Conservation (phyloP, 2,888 invertebrate species). For the Drosophila sordidula region DNA sequence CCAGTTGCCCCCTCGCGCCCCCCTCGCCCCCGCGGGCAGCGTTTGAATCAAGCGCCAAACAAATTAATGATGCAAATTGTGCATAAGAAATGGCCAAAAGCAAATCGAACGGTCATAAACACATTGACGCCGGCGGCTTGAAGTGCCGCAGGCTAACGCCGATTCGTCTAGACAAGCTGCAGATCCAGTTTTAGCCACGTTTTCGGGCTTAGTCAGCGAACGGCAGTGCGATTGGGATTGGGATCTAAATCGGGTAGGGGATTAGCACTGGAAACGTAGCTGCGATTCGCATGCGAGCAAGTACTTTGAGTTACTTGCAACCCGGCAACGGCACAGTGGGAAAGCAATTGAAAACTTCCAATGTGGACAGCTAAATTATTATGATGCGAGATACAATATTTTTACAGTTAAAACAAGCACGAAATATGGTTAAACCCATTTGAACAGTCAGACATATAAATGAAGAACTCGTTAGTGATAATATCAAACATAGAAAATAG, state of each 20-base stretch:
- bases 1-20: too few species aligned
- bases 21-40: slow-evolving; percentile 1
- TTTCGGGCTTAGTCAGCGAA: slow-evolving; percentile 41
- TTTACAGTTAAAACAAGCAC: background rate
- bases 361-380: background rate
- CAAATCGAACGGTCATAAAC: slow-evolving; percentile 21
- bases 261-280: background rate
- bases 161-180: slow-evolving; percentile 41
- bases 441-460: too few species aligned
- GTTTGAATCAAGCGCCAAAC: slow-evolving; percentile 25
- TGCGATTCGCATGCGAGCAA: background rate
- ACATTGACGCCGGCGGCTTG: slow-evolving; percentile 6
- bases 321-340: slow-evolving; percentile 26
- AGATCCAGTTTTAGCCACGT: slow-evolving; percentile 20
- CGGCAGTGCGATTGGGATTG: slow-evolving; percentile 2
- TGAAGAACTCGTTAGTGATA: too few species aligned
- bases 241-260: slow-evolving; percentile 18
- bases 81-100: slow-evolving; percentile 31
- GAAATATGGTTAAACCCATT: background rate
- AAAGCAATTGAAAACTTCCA: background rate
- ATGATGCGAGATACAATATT: slow-evolving; percentile 1
- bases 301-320: background rate
- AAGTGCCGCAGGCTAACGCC: slow-evolving; percentile 22
- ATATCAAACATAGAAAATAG: too few species aligned
- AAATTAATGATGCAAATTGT: slow-evolving; percentile 68